Base-by-base conservation (phyloP, 1,140 invertebrate genomes). In the Doryteuthis pealeii region DNA sequence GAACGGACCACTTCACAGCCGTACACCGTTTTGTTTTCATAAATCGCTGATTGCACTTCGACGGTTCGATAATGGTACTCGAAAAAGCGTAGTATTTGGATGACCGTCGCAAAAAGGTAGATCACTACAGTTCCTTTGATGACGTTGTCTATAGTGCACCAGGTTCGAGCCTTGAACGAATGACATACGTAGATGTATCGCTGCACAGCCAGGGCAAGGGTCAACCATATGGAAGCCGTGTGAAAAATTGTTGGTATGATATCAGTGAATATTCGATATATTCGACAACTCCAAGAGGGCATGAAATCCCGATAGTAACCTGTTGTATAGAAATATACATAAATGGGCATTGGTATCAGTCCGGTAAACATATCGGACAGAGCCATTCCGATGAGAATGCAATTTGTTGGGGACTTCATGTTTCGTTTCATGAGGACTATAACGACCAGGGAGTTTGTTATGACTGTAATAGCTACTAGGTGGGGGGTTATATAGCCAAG, bases 291-390 rank as follows among this genome's bases (percentile, higher is more conserved):
- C 26, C 81, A 74, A 67, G 81, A 81, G 1, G 86, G 81, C 15
- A 87, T 68, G 66, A 70, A 85, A 40, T 86, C 86, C 83, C 92
- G 91, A 82, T 95, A 93, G 87, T 95, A 93, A 89, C 93, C 93
- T 74, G 96, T 92, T 6, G 94, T 94, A 89, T 95, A 96, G 92
- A 96, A 94, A 87, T 96, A 95, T 84, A 95, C 92, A 15, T 95
- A 89, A 90, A 94, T 94, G 0, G 95, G 95, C 1, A 94, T 92
- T 0, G 95, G 94, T 84, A 95, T 93, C 26, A 96, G 89, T 79
- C 97, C 92, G 0, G 96, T 97, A 83, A 97, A 92, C 91, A 96
- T 93, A 88, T 98, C 96, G 76, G 94, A 94, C 1, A 98, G 90
- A 0, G 96, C 96, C 95, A 98, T 97, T 5, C 93, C 91, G 78